These are phyloP conservation scores for Chelonoidis abingdonii DNA, from an alignment of 2,113 vertebrate species.

Conservation along the genomic window DNA sequence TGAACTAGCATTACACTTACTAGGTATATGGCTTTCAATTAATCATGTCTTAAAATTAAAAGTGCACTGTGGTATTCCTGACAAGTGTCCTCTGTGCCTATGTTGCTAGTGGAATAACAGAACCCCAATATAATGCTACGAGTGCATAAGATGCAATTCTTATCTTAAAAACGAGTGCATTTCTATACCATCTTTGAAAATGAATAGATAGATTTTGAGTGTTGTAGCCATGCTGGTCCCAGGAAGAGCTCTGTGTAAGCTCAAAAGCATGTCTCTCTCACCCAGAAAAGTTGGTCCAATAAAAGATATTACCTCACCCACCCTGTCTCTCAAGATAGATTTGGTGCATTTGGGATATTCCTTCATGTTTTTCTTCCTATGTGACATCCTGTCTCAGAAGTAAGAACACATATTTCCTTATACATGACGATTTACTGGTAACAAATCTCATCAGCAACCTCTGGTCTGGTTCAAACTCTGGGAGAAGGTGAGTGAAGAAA, in stretches of 20 bases:
- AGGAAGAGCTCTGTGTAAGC: neutral
- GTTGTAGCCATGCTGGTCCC: neutral
- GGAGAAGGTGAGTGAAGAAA: neutral
- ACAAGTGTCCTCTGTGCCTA: neutral
- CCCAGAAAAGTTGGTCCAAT: neutral
- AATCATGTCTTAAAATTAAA: neutral
- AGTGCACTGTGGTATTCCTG: neutral
- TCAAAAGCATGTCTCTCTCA: neutral
- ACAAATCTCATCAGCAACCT: neutral
- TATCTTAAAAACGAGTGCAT: neutral
- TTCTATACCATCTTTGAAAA: neutral
- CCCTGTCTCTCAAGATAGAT: neutral
- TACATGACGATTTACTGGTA: neutral
- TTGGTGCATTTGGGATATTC: neutral
- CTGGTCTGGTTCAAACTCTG: neutral
- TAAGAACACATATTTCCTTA: neutral
- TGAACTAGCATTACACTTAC: neutral
- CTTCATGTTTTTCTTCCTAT: rapidly evolving
- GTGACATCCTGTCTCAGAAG: neutral
- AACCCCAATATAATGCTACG: neutral
- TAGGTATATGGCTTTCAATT: neutral
- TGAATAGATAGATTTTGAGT: neutral
- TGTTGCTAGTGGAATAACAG: neutral
- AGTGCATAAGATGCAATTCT: neutral
- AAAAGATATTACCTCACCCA: neutral